Evolutionary conservation across 2,888 invertebrate species (phyloP).

Genomic region (Sthenelais limicola): DNA sequence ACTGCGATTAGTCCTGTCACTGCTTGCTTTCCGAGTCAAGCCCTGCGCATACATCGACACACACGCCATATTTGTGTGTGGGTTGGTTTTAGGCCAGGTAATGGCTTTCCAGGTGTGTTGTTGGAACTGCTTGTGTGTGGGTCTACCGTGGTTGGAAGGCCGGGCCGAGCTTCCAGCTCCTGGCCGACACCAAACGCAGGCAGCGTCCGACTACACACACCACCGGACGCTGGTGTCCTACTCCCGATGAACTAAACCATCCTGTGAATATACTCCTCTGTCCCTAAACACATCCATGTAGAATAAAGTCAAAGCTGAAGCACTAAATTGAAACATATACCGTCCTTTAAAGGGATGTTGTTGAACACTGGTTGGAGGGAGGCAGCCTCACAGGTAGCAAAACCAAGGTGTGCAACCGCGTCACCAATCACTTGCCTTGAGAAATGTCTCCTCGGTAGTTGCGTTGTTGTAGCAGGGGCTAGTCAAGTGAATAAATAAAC

Average conservation of each 20-base stretch:
- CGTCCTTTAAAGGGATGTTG: no score
- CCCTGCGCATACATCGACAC: conserved; percentile 34
- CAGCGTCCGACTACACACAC: background rate
- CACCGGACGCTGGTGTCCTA: no score
- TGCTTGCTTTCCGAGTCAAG: conserved; percentile 20
- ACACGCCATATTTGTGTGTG: conserved; percentile 14
- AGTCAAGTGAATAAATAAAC: conserved; percentile 36
- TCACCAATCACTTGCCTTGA: no score
- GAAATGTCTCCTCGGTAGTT: no score
- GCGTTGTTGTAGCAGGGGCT: background rate
- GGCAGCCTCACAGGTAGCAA: no score
- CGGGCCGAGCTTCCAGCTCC: conserved; percentile 9
- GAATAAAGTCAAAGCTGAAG: no score
- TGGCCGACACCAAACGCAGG: background rate
- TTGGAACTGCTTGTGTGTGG: conserved; percentile 13
- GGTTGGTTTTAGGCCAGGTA: background rate
- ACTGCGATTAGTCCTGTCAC: conserved; percentile 28
- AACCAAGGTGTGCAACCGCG: no score
- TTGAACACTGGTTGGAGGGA: no score
- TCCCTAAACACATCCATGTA: no score
- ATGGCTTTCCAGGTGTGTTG: background rate
- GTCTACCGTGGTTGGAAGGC: background rate
- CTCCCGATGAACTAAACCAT: no score
- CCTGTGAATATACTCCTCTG: no score
- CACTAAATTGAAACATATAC: no score